Percentiles rank a stretch among this genome's conserved stretches.
phyloP scores from a whole-genome alignment of 2,113 vertebrate species.

The Nerophis lumbriciformis region DNA sequence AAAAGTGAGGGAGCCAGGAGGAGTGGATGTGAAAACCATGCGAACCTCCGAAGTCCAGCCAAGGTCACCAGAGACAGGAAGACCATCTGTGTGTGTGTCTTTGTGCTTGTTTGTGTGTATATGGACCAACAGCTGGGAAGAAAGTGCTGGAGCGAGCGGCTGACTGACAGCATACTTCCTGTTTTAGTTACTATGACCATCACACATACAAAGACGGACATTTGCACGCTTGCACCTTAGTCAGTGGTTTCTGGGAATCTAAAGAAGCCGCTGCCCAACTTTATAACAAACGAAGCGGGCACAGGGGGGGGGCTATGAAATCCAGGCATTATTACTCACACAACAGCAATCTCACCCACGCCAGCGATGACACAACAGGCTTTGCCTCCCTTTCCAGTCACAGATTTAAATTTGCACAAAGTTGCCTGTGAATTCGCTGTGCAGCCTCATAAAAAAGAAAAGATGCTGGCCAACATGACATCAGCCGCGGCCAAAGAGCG shows the following conservation, averaged over 20 bases:
- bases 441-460: slow-evolving; percentile 47
- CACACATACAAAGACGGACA: slow-evolving; percentile 22
- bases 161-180: slow-evolving; percentile 67
- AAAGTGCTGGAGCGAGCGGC: slow-evolving; percentile 48
- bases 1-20: slow-evolving; percentile 29
- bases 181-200: slow-evolving; percentile 64
- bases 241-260: slow-evolving; percentile 51
- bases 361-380: slow-evolving; percentile 61
- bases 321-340: slow-evolving; percentile 58
- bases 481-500: slow-evolving; percentile 52
- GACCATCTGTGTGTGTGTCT: slow-evolving; percentile 59
- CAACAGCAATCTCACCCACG: slow-evolving; percentile 49
- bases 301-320: slow-evolving; percentile 51
- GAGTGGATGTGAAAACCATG: slow-evolving; percentile 63
- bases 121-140: slow-evolving; percentile 61
- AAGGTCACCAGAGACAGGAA: slow-evolving; percentile 65
- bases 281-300: slow-evolving; percentile 34
- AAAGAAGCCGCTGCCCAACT: slow-evolving; percentile 41
- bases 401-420: slow-evolving; percentile 59
- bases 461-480: slow-evolving; percentile 71
- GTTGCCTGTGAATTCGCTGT: slow-evolving; percentile 41
- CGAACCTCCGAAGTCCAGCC: slow-evolving; percentile 49
- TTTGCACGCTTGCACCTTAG: slow-evolving; percentile 25
- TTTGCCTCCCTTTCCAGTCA: slow-evolving; percentile 29
- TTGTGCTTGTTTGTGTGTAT: slow-evolving; percentile 41